phyloP scores from a whole-genome alignment of 2,797 vertebrate species.

The Phoeniculus purpureus region DNA sequence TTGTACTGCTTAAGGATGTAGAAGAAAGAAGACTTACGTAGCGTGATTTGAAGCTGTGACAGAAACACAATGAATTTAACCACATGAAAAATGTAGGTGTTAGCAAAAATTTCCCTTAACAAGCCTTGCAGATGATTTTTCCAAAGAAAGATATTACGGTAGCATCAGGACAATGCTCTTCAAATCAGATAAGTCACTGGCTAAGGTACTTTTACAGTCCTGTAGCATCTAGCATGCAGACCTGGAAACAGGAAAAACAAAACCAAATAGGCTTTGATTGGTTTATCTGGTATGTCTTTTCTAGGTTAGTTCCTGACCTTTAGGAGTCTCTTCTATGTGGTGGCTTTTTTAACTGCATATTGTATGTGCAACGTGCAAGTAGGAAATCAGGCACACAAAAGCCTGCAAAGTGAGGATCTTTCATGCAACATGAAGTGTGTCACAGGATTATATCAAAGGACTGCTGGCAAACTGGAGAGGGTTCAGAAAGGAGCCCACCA shows the following conservation, averaged over 20 bases:
- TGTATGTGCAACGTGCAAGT: not conserved
- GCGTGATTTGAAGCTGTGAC: slow-evolving; percentile 23
- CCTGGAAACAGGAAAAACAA: not conserved
- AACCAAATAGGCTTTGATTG: slow-evolving; percentile 21
- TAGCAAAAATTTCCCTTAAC: not conserved
- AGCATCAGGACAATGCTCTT: not conserved
- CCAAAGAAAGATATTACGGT: not conserved
- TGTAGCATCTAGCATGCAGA: not conserved
- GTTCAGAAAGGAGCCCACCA: not conserved
- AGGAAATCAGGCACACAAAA: slow-evolving; percentile 42
- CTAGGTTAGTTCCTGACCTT: slow-evolving; percentile 52
- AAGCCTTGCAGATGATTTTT: slow-evolving; percentile 6
- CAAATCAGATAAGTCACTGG: not conserved
- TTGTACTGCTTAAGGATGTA: slow-evolving; percentile 14
- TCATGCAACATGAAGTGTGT: not conserved
- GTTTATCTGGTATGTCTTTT: slow-evolving; percentile 1
- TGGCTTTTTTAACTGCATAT: not conserved
- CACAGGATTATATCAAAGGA: not conserved
- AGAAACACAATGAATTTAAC: slow-evolving; percentile 49
- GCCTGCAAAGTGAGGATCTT: not conserved
- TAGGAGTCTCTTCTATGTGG: slow-evolving; percentile 12
- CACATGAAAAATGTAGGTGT: not conserved
- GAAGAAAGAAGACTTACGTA: slow-evolving; percentile 15
- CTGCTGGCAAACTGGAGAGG: not conserved
- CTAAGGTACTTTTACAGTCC: not conserved